phyloP scores from a whole-genome alignment of 2,113 vertebrate genomes.

The Psilopogon haemacephalus region DNA sequence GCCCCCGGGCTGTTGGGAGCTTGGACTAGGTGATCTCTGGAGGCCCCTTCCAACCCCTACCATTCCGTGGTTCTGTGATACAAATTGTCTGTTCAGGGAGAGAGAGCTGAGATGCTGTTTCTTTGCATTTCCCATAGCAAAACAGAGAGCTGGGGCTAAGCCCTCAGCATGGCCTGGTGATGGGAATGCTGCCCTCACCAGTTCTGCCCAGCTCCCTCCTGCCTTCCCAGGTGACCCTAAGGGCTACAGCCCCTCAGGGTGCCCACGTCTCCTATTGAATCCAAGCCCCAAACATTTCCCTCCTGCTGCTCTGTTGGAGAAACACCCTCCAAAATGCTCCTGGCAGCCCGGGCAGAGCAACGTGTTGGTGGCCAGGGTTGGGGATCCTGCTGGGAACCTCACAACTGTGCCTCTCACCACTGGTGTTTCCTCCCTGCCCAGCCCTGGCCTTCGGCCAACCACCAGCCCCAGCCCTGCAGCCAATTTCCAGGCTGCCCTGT shows the following conservation, averaged over 20 bases:
- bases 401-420: accelerated
- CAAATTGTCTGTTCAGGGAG: no score
- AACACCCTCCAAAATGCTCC: not conserved
- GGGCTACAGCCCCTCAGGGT: not conserved
- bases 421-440: not conserved
- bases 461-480: not conserved
- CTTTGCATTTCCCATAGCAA: not conserved
- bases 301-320: not conserved
- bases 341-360: not conserved
- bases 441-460: not conserved
- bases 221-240: not conserved
- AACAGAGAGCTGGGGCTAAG: not conserved
- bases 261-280: accelerated
- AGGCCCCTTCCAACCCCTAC: no score
- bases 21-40: no score
- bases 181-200: accelerated
- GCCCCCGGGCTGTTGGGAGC: not conserved
- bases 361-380: accelerated
- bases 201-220: not conserved
- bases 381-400: not conserved
- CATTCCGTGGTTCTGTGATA: no score
- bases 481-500: not conserved
- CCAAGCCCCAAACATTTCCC: not conserved
- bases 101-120: not conserved
- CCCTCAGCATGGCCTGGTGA: not conserved